A percentile compares a stretch with the other conserved stretches of the same genome.
Conservation (phyloP, 2,797 vertebrate genomes). For the Bufotes viridis region DNA sequence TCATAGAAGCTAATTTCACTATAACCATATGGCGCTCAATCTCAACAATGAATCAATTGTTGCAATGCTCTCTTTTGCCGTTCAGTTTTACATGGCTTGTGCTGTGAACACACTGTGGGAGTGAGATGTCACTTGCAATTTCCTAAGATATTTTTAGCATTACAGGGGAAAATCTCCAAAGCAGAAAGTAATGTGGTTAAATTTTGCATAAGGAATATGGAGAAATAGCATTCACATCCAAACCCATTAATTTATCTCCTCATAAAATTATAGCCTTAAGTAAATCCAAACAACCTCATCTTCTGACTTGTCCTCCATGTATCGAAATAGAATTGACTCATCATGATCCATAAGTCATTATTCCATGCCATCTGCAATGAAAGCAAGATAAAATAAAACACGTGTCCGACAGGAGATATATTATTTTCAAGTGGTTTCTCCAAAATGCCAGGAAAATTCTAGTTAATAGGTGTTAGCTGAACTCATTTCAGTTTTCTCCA, state of each 20-base stretch:
- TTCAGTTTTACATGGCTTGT: neutral
- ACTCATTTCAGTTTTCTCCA: conserved; percentile 2
- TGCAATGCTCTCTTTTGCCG: neutral
- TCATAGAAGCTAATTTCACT: neutral
- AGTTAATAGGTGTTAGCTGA: conserved; percentile 37
- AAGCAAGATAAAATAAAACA: neutral
- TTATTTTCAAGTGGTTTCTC: conserved; percentile 47
- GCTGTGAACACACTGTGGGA: neutral
- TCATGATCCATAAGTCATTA: conserved; percentile 23
- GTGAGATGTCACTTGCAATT: conserved; percentile 1
- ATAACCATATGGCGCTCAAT: neutral
- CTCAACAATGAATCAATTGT: neutral
- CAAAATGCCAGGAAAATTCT: conserved; percentile 50
- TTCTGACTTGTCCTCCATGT: neutral
- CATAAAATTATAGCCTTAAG: conserved; percentile 24
- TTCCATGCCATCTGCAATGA: conserved; percentile 1
- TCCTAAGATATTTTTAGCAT: conserved; percentile 34
- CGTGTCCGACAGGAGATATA: neutral
- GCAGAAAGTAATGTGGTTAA: conserved; percentile 29
- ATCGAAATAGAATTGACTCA: conserved; percentile 12
- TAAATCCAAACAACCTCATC: conserved; percentile 25
- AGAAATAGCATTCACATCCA: conserved; percentile 4
- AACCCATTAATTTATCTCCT: conserved; percentile 36
- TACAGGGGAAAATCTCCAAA: conserved; percentile 10
- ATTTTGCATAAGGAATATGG: conserved; percentile 10